phyloP scores from a whole-genome alignment of 2,888 invertebrate species.

The Napeogenes sylphis region DNA sequence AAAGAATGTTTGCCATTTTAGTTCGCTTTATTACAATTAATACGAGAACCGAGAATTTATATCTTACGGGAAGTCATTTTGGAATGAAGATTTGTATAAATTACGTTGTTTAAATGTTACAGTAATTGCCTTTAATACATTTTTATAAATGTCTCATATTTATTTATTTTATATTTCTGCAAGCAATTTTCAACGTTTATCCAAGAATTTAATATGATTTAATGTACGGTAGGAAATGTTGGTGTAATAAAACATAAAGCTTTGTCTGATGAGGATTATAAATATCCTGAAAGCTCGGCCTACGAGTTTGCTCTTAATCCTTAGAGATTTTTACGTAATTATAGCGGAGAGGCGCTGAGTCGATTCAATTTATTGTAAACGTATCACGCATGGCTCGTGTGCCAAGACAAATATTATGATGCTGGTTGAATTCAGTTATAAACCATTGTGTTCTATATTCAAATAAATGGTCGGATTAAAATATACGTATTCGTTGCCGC shows the following conservation, averaged over 20 bases:
- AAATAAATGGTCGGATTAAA: conserved; percentile 18
- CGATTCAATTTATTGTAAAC: conserved; percentile 43
- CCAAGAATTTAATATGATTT: conserved; percentile 1
- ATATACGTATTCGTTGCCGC: conserved; percentile 3
- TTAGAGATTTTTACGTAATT: conserved; percentile 57
- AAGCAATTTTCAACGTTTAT: background rate
- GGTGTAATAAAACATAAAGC: conserved; percentile 13
- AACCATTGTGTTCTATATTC: conserved; percentile 22
- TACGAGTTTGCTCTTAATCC: conserved; percentile 43
- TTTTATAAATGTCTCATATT: background rate
- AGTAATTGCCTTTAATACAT: conserved; percentile 3
- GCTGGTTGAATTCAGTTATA: conserved; percentile 35
- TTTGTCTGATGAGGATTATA: conserved; percentile 18
- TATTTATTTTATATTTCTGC: background rate
- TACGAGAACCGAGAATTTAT: conserved; percentile 12
- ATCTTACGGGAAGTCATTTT: conserved; percentile 11
- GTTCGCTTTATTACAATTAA: conserved; percentile 12
- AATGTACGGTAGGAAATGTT: conserved; percentile 10
- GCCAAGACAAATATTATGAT: conserved; percentile 39
- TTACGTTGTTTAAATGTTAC: conserved; percentile 2
- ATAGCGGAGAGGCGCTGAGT: conserved; percentile 47
- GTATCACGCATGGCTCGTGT: conserved; percentile 40
- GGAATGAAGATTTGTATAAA: conserved; percentile 1
- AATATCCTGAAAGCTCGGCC: conserved; percentile 15
- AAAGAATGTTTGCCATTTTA: conserved; percentile 17